Evolutionary conservation across 2,888 invertebrate species (phyloP), one percentile per base, ranked within the genome.

Genomic region (Pasiphila rectangulata): DNA sequence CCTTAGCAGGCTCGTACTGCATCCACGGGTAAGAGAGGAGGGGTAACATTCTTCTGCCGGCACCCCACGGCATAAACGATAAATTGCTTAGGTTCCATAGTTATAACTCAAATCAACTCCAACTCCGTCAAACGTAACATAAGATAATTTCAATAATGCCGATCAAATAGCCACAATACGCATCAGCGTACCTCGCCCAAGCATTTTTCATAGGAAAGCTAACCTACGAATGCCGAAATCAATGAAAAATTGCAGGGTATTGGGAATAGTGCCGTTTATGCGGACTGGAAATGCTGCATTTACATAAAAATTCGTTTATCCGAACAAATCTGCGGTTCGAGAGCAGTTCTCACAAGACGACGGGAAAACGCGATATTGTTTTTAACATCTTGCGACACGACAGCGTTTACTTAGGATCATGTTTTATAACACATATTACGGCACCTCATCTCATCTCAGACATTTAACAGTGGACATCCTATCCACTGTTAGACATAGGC

Each of bases 221-320:
- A 40, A 59, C 59, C 56, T 16, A 54, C 53, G 62, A 70, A 69
- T 19, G 9, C 32, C 63, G 61, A 61, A 60, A 51, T 63, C 69
- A 70, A 68, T 75, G 71, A 69, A 63, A 69, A 69, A 71, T 72
- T 56, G 65, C 62, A 56, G 57, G 61, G 47, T 32, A 64, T 69
- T 59, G 66, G 61, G 64, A 73, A 75, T 71, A 63, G 60, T 63
- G 60, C 57, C 63, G 70, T 75, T 70, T 67, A 65, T 75, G 69
- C 71, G 69, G 70, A 64, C 61, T 55, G 55, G 56, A 61, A 69
- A 67, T 61, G 69, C 58, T 68, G 71, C 72, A 79, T 80, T 79
- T 78, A 77, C 79, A 80, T 80, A 80, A 77, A 79, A 77, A 79
- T 79, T 79, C 79, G 79, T 79, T 80, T 80, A 80, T 78, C 70